Percentiles rank a stretch among this genome's conserved stretches.
phyloP scores from a whole-genome alignment of 2,113 vertebrate genomes.

The Procavia capensis region DNA sequence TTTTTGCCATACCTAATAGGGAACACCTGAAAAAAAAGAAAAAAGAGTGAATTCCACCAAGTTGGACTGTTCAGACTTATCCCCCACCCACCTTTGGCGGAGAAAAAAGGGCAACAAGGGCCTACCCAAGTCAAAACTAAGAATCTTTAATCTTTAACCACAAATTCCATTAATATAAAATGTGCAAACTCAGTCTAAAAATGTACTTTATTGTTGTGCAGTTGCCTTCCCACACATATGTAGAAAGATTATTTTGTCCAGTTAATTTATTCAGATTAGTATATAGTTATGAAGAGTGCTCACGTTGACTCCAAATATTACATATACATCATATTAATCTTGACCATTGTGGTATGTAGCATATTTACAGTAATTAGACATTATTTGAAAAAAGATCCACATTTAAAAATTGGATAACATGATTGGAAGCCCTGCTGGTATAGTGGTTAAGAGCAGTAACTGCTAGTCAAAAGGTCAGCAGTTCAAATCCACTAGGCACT shows the following conservation, averaged over 20 bases:
- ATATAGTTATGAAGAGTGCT: not conserved
- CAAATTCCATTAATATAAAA: constrained; percentile 23
- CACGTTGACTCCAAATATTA: not conserved
- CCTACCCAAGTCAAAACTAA: not conserved
- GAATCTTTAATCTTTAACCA: constrained; percentile 22
- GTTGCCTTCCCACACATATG: not conserved
- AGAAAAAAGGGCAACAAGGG: not conserved
- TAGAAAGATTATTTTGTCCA: not conserved
- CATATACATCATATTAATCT: not conserved
- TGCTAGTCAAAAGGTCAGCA: too few species aligned
- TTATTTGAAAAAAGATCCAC: constrained; percentile 5
- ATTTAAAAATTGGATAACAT: constrained; percentile 25
- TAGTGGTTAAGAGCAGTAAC: too few species aligned
- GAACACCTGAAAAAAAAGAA: not conserved
- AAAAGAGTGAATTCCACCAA: not conserved
- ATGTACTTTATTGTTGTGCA: not conserved
- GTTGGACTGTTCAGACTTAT: not conserved
- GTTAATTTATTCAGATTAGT: not conserved
- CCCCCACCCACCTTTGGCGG: not conserved
- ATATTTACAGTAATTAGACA: constrained; percentile 16
- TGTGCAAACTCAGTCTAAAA: not conserved
- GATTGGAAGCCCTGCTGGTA: too few species aligned
- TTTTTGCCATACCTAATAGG: not conserved
- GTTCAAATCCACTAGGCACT: too few species aligned
- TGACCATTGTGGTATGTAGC: not conserved